Base-by-base conservation (phyloP, 1,140 invertebrate genomes). In the Palaemon carinicauda region DNA sequence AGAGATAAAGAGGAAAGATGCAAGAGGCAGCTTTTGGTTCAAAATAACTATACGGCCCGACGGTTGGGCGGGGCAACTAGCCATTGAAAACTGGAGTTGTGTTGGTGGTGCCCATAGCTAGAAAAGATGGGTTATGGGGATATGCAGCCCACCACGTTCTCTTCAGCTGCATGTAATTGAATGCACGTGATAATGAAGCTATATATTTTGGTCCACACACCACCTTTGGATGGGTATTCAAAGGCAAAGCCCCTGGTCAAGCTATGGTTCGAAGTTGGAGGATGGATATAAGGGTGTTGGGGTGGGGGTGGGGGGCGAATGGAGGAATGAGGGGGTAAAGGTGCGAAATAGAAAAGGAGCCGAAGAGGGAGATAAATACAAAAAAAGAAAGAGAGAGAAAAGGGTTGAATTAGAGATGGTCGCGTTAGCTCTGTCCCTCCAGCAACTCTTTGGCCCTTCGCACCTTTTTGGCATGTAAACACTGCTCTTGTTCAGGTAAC, bases 121-220 rank as follows among this genome's bases (percentile, higher is more conserved):
- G 29, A 69, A 69, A 31, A 69, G 21, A 5, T 24, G n/a, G 12
- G 65, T 69, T n/a, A 41, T 41, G 41, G 41, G 41, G 41, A 41
- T 41, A 41, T 4, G 78, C 15, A 33, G 24, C 24, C 52, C 52
- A 19, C 53, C 78, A 80, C 54, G 56, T 80, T 60, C 78, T 56
- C n/a, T 27, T 65, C 81, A 82, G 81, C 50, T 82, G 81, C 41
- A 82, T 54, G 81, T 82, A 82, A 82, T 82, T 82, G 81, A 75
- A 82, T 82, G 52, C 69, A 33, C 50, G 81, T 82, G 81, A 75
- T 82, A 82, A 82, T 82, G 71, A 82, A 82, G 65, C 71, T 33
- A 82, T 82, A 82, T 82, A 82, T 82, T 82, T 82, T 82, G 81
- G 33, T 74, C 54, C 51, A 73, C 52, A 54, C 52, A 41, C 50